phyloP scores from a whole-genome alignment of 2,113 vertebrate species.

The Ptilonorhynchus violaceus region DNA sequence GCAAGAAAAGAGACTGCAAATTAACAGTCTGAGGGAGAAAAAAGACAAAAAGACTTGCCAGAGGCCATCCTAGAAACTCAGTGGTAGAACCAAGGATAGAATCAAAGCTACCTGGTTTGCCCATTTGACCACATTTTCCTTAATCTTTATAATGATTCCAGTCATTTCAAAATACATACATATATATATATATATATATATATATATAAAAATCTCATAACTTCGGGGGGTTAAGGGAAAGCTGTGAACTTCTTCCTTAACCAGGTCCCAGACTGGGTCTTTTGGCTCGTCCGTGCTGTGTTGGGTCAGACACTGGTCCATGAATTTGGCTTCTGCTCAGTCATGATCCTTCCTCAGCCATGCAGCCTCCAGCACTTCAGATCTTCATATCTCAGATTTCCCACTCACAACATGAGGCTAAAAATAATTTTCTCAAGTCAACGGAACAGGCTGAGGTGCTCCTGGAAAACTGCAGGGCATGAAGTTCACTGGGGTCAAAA shows the following conservation, averaged over 20 bases:
- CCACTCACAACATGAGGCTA: background rate
- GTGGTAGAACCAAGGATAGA: background rate
- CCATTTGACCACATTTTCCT: constrained; percentile 11
- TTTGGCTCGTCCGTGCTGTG: background rate
- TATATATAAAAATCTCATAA: background rate
- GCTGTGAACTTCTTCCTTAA: background rate
- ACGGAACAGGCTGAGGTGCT: background rate
- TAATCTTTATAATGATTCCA: background rate
- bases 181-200: background rate
- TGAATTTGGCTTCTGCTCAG: background rate
- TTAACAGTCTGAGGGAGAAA: constrained; percentile 45
- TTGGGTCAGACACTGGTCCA: background rate
- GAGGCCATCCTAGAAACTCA: constrained; percentile 56
- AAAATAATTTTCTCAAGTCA: constrained; percentile 22
- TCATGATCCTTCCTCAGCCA: background rate
- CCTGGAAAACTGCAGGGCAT: background rate
- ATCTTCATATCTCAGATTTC: constrained; percentile 1
- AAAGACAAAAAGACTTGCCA: constrained; percentile 41
- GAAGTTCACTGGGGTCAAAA: constrained; percentile 15
- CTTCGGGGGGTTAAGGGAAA: background rate
- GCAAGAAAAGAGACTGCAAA: constrained; percentile 33
- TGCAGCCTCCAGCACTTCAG: background rate
- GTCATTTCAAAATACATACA: background rate
- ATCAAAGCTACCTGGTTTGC: constrained; percentile 34
- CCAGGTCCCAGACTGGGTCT: background rate